Evolutionary conservation across 1,140 invertebrate genomes (phyloP).

Genomic region (Drosophila ficusphila): DNA sequence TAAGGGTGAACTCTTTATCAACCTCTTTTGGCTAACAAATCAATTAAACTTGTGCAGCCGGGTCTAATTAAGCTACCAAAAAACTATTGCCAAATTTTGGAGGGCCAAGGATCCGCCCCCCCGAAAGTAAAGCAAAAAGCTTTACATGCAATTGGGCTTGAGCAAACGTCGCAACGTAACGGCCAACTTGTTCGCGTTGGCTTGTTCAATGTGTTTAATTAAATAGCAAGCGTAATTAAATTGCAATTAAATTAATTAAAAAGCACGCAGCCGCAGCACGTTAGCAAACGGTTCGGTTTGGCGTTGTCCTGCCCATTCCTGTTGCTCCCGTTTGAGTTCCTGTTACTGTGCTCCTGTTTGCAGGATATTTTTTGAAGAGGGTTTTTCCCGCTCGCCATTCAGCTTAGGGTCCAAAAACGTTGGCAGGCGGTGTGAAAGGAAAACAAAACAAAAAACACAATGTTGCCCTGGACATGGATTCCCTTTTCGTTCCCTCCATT

Average conservation of each 20-base stretch:
- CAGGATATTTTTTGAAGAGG: slow-evolving; percentile 42
- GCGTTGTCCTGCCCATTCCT: slow-evolving; percentile 5
- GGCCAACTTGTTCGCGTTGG: slow-evolving; percentile 43
- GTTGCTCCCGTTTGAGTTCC: slow-evolving; percentile 23
- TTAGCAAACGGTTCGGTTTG: slow-evolving; percentile 49
- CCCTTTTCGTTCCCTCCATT: not conserved
- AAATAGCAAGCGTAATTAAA: slow-evolving; percentile 84
- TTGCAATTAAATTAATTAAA: slow-evolving; percentile 84
- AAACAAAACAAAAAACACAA: slow-evolving; percentile 48
- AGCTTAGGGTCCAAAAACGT: slow-evolving; percentile 27
- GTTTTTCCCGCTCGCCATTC: slow-evolving; percentile 17
- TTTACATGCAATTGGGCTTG: slow-evolving; percentile 40
- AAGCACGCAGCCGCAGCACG: slow-evolving; percentile 65
- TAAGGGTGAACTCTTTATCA: not conserved
- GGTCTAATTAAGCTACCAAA: slow-evolving; percentile 65
- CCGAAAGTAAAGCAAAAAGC: not conserved
- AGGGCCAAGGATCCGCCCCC: not conserved
- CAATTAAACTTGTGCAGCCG: slow-evolving; percentile 61
- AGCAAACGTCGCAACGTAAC: slow-evolving; percentile 30
- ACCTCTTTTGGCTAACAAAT: slow-evolving; percentile 50
- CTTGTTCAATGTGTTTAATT: slow-evolving; percentile 81
- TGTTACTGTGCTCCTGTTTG: slow-evolving; percentile 12
- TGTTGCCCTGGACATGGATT: slow-evolving; percentile 36
- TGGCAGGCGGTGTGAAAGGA: slow-evolving; percentile 39
- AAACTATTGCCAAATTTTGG: slow-evolving; percentile 59